Conservation (phyloP, 1,140 invertebrate genomes). For the Leptopilina clavipes region DNA sequence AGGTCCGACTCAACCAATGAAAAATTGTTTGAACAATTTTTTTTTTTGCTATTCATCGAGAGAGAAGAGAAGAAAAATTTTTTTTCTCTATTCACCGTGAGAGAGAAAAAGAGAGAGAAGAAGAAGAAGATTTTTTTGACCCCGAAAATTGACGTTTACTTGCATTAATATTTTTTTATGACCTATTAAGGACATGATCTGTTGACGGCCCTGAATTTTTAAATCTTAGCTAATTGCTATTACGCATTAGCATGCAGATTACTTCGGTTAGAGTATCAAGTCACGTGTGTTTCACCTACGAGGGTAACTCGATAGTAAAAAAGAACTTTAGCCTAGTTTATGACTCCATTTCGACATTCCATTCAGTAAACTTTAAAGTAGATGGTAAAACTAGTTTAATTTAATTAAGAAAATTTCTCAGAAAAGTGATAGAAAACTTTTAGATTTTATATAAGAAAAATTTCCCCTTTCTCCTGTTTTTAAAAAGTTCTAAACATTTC, state of each 20-base stretch:
- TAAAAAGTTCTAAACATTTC: too few relatives aligned
- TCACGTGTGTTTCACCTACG: not conserved
- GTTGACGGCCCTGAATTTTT: slow-evolving; percentile 5
- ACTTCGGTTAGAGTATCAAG: not conserved
- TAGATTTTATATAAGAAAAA: too few relatives aligned
- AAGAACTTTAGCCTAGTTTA: not conserved
- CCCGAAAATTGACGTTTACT: too few relatives aligned
- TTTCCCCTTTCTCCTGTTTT: too few relatives aligned
- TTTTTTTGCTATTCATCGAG: not conserved
- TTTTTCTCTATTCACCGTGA: not conserved
- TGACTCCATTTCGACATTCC: not conserved
- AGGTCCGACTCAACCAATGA: slow-evolving; percentile 9
- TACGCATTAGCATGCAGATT: slow-evolving; percentile 12
- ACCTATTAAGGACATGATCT: not conserved
- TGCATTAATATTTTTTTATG: too few relatives aligned
- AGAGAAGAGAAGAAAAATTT: not conserved
- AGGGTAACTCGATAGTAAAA: not conserved
- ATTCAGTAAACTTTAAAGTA: too few relatives aligned
- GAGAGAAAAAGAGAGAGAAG: not conserved
- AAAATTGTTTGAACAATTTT: not conserved
- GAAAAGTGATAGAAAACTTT: too few relatives aligned
- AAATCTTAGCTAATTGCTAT: slow-evolving; percentile 5
- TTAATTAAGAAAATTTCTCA: too few relatives aligned
- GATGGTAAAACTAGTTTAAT: too few relatives aligned
- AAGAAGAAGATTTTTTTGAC: too few relatives aligned